A percentile compares a stretch with the other conserved stretches of the same genome.
These are phyloP conservation scores for Aegithalos caudatus DNA, from an alignment of 2,113 vertebrate species.

Conservation along the genomic window DNA sequence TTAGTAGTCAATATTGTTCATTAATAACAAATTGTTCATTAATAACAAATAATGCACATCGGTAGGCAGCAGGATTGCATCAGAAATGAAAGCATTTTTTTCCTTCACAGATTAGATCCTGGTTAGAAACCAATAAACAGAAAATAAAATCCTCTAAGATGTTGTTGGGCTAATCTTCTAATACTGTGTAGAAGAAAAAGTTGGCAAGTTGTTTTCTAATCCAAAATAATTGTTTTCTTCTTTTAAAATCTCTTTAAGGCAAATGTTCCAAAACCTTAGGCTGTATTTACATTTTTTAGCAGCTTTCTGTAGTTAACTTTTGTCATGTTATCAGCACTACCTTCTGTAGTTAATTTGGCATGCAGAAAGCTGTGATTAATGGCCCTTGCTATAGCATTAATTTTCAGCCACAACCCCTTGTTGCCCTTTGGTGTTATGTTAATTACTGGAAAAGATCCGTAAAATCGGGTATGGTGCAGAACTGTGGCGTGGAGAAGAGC, in stretches of 20 bases:
- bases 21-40: not conserved
- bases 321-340: slow-evolving; percentile 57
- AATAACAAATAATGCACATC: not conserved
- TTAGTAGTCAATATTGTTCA: not conserved
- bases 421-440: slow-evolving; percentile 40
- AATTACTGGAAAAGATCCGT: slow-evolving; percentile 57
- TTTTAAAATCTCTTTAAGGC: not conserved
- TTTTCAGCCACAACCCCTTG: slow-evolving; percentile 34
- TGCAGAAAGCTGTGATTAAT: slow-evolving; percentile 60
- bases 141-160: not conserved
- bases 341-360: slow-evolving; percentile 57
- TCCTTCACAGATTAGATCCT: slow-evolving; percentile 37
- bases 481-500: not conserved
- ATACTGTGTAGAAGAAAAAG: not conserved
- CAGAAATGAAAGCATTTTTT: not conserved
- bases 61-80: not conserved
- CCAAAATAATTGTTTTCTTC: slow-evolving; percentile 6
- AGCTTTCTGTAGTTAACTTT: slow-evolving; percentile 59
- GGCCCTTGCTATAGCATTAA: slow-evolving; percentile 36
- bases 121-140: slow-evolving; percentile 24
- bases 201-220: slow-evolving; percentile 22
- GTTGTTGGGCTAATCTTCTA: not conserved
- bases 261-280: slow-evolving; percentile 18
- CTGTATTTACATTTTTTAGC: slow-evolving; percentile 55
- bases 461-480: not conserved